Evolutionary conservation across 1,140 invertebrate species (phyloP), one percentile per base, ranked within the genome.

Genomic region (Centruroides sculpturatus): DNA sequence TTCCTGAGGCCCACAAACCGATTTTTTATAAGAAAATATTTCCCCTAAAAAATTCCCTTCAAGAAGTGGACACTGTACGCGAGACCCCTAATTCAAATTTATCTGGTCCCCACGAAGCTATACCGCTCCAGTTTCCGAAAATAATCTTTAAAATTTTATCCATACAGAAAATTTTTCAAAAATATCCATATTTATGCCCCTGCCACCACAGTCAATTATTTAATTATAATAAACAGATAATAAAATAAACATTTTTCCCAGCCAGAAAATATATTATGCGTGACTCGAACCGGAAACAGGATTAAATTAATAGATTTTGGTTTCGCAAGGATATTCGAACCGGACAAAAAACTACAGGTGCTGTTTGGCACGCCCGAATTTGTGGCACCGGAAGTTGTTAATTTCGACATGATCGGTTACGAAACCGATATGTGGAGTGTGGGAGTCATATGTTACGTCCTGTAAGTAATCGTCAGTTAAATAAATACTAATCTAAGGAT

Each of bases 261-360:
- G 82, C 95, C 95, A 11, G 95, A 99, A 76, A 99, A 98, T 72
- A 95, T 98, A 68, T 76, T 98, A 3, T 98, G 95, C 70, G 78
- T 97, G 35, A 92, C 92, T 57, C 88, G 90, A 72, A 85, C 88
- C 47, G 93, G 94, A 7, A 98, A 98, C 73, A 81, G 93, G 66
- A 92, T 99, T 66, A 98, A 99, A 77, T 92, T 98, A 64, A 98
- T 98, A 62, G 92, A 96, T 74, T 98, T 97, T 74, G 95, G 95
- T 13, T 75, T 99, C 57, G 94, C 95, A 0, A 78, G 93, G 61
- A 85, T 89, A 72, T 96, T 86, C 67, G 89, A 95, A 72, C 90
- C 92, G 0, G 82, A 83, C 60, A 92, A 93, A 76, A 93, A 95
- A 68, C 76, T 98, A 5, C 69, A 70, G 52, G 66, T 70, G 0